Evolutionary conservation across 2,888 invertebrate genomes (phyloP), one percentile per base, ranked within the genome.

Genomic region (Choreutis nemorana): DNA sequence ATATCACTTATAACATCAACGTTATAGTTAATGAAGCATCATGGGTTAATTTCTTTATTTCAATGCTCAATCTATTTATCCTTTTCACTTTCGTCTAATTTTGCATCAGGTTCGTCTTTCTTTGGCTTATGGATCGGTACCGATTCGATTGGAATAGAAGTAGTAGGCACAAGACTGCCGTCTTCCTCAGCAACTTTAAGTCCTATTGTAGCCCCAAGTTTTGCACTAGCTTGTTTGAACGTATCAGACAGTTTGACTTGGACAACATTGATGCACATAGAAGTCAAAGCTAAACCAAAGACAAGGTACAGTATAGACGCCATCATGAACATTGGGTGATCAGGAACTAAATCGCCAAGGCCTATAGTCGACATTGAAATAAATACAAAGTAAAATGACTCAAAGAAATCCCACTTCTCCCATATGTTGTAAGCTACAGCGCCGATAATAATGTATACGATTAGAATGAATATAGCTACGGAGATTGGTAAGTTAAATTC

Each of bases 311-410:
- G 83, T 48, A 96, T 95, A 20, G 94, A 93, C 31, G 90, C 84
- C 82, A 97, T 90, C 87, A 97, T 93, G 49, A 86, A 87, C 62
- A 87, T 84, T 1, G 95, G 94, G 67, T 94, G 90, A 59, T 89
- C 83, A 1, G 96, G 96, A 0, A 95, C 91, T 37, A 89, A 83
- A 70, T 97, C 96, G 2, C 96, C 96, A 45, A 97, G 91, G n/a
- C 97, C 97, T 33, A 98, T 96, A 1, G 97, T 98, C 1, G 94
- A 93, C 87, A 97, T 91, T 0, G 96, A 95, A 45, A 97, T 92
- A 59, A 97, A 97, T 3, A 97, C 93, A 60, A 97, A 98, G 65
- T 98, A 98, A 60, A 98, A 94, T 0, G 97, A 88, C 34, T 94
- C 91, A 49, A 96, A 90, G 63, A 94, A 91, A n/a, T 83, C 82